Base-by-base conservation (phyloP, 2,888 invertebrate species). In the Emesis furor region DNA sequence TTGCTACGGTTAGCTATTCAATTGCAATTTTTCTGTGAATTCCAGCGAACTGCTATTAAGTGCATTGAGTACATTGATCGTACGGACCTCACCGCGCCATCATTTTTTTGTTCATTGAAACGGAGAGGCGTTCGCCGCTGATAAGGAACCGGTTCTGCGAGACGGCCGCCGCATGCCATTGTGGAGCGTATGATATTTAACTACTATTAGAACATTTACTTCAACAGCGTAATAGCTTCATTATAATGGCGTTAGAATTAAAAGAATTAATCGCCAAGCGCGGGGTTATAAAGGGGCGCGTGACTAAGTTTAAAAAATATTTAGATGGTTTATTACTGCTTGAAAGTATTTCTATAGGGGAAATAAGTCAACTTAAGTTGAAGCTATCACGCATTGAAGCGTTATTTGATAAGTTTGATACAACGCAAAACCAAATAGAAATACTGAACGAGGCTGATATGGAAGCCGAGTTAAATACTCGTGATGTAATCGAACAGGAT, bases 401-500 rank as follows among this genome's bases (percentile, higher is more conserved):
- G 4, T 46, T 76, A 42, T 62, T 42, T 51, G 39, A 14, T 12
- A 32, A 75, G 46, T 83, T 82, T 69, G 83, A 82, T 77, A 65
- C 67, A 7, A 14, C 81, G 67, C 81, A 86, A 39, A 74, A 24
- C 76, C 79, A 83, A 62, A 84, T 84, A 68, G 84, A 86, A 72
- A 59, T 78, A 12, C 37, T 84, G 10, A 72, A 69, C 65, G 35
- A n/a, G n/a, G 59, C 65, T 1, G 55, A 81, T 17, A 37, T 81
- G 65, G 69, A 73, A 32, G 8, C n/a, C 37, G 84, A 87, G 32
- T 12, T 85, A 12, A 71, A 55, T 3, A 74, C 72, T 67, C 76
- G 86, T 0, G 83, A 83, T 55, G 51, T 42, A 2, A 84, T 85
- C 24, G 85, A 85, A 51, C 85, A 30, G 74, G 75, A 72, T 75